These are phyloP conservation scores for Archegozetes longisetosus DNA, from an alignment of 1,140 invertebrate species.

Conservation along the genomic window DNA sequence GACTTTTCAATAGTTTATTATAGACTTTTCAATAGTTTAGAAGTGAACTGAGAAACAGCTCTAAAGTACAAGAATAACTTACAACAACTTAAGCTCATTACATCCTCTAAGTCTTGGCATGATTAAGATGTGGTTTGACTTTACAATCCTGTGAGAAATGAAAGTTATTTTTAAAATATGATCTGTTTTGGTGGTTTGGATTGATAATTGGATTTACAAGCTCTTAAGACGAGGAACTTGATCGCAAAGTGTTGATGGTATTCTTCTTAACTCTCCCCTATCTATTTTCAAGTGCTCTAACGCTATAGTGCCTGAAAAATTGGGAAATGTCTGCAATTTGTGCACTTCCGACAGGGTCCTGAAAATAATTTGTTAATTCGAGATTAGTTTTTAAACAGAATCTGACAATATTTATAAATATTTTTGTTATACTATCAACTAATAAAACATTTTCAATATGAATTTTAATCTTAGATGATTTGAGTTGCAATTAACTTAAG, in stretches of 20 bases:
- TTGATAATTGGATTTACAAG: slow-evolving; percentile 58
- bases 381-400: too few species aligned
- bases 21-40: background rate
- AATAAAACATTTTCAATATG: too few species aligned
- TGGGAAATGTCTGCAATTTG: slow-evolving; percentile 56
- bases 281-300: slow-evolving; percentile 64
- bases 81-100: slow-evolving; percentile 61
- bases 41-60: background rate
- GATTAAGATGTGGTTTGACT: slow-evolving; percentile 27
- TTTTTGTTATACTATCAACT: too few species aligned
- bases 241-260: slow-evolving; percentile 56
- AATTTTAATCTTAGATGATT: too few species aligned
- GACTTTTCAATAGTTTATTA: background rate
- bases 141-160: slow-evolving; percentile 27
- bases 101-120: slow-evolving; percentile 28
- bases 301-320: slow-evolving; percentile 53
- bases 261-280: slow-evolving; percentile 48
- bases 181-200: too few species aligned
- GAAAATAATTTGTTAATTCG: slow-evolving; percentile 20
- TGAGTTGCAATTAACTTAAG: too few species aligned
- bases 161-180: slow-evolving; percentile 5
- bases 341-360: slow-evolving; percentile 72
- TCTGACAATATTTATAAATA: too few species aligned
- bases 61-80: slow-evolving; percentile 38
- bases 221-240: slow-evolving; percentile 59